Evolutionary conservation across 2,888 invertebrate genomes (phyloP).

Genomic region (Brachypterus glaber): DNA sequence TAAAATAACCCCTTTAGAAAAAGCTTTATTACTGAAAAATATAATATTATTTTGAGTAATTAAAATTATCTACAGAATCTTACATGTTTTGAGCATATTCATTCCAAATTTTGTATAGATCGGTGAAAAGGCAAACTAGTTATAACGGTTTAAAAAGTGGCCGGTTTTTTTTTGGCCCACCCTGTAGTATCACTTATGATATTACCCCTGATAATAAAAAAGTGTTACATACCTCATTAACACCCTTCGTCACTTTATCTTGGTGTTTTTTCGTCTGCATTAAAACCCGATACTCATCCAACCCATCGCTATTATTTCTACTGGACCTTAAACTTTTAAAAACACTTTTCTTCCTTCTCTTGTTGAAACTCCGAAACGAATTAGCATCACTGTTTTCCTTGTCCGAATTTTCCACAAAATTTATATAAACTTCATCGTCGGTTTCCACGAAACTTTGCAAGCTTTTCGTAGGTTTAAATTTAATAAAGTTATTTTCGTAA

Average conservation of each 20-base stretch:
- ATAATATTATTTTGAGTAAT: too few species aligned
- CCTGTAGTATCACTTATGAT: too few species aligned
- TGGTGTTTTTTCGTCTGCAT: conserved; percentile 29
- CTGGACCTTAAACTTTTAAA: conserved; percentile 21
- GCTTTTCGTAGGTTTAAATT: conserved; percentile 23
- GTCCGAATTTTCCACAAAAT: conserved; percentile 31
- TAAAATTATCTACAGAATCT: too few species aligned
- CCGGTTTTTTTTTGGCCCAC: too few species aligned
- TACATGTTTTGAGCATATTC: too few species aligned
- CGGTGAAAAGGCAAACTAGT: too few species aligned
- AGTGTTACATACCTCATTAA: conserved; percentile 35
- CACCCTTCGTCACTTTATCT: conserved; percentile 30
- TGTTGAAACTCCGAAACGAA: not conserved
- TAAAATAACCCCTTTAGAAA: too few species aligned
- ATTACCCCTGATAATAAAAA: too few species aligned
- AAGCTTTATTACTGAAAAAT: too few species aligned
- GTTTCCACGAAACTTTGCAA: conserved; percentile 26
- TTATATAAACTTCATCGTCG: conserved; percentile 33
- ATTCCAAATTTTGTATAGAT: too few species aligned
- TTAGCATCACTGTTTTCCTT: conserved; percentile 23
- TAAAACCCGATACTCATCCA: conserved; percentile 26
- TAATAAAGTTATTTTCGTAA: conserved; percentile 25
- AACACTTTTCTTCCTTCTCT: conserved; percentile 19
- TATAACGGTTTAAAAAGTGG: too few species aligned
- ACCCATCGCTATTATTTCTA: conserved; percentile 20